These are phyloP conservation scores for Labeo catla DNA, from an alignment of 2,113 vertebrate species.

Conservation along the genomic window DNA sequence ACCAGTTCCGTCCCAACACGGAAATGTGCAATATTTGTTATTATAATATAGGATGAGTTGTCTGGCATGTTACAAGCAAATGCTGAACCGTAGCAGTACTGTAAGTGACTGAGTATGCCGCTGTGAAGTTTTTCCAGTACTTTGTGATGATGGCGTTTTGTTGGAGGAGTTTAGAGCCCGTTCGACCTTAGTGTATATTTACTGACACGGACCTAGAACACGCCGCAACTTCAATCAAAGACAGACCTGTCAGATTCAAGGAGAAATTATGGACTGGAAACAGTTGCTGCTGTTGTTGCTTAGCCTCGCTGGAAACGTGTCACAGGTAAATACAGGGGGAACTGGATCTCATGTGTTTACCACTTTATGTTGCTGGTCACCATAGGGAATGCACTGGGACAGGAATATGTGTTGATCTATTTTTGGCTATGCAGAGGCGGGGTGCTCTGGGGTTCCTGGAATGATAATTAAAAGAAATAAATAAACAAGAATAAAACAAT, in stretches of 20 bases:
- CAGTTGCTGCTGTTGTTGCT: conserved; percentile 19
- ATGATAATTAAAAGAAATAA: conserved; percentile 1
- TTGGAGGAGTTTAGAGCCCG: conserved; percentile 13
- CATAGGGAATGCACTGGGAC: neutral
- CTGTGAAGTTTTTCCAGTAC: neutral
- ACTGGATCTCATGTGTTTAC: conserved; percentile 3
- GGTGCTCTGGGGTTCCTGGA: conserved; percentile 28
- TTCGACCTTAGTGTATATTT: conserved; percentile 56
- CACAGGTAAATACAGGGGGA: conserved; percentile 35
- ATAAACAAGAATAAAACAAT: neutral
- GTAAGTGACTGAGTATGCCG: conserved; percentile 49
- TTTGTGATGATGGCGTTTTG: conserved; percentile 19
- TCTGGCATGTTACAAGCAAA: conserved; percentile 3
- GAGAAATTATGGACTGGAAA: conserved; percentile 35
- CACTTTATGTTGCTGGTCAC: conserved; percentile 30
- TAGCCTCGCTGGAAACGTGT: conserved; percentile 2
- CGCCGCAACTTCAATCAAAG: neutral
- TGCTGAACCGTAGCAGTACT: neutral
- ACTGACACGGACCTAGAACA: conserved; percentile 12
- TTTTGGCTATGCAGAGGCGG: conserved; percentile 53
- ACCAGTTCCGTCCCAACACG: conserved; percentile 74
- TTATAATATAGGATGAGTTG: conserved; percentile 47
- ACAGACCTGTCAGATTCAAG: neutral
- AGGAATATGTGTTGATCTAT: conserved; percentile 21
- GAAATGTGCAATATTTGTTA: conserved; percentile 66